Conservation (phyloP, 2,797 vertebrate genomes). For the Thalassophryne amazonica region DNA sequence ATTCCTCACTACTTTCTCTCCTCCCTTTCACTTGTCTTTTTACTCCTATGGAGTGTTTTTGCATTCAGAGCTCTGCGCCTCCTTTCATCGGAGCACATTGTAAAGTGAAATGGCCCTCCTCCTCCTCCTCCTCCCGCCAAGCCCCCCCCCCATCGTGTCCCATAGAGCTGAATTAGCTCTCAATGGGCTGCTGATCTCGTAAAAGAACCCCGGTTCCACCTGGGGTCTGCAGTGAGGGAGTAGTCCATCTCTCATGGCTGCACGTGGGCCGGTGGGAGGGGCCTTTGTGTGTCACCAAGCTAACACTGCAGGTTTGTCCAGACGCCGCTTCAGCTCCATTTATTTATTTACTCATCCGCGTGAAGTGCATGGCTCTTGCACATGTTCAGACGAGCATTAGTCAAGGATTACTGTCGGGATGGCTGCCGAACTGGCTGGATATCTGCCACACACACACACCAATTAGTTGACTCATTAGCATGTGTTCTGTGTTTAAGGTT, state of each 20-base stretch:
- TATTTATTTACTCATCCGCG: conserved; percentile 46
- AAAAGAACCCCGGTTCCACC: conserved; percentile 12
- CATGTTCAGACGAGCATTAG: conserved; percentile 15
- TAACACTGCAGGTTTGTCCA: conserved; percentile 42
- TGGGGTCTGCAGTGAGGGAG: conserved; percentile 22
- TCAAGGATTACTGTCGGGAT: neutral
- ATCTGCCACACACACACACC: neutral
- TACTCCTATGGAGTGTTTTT: conserved; percentile 26
- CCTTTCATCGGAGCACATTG: conserved; percentile 30
- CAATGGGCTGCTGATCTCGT: neutral
- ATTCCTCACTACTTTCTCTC: conserved; percentile 25
- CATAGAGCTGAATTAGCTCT: conserved; percentile 49
- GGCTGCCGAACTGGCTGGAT: neutral
- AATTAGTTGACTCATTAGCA: no score
- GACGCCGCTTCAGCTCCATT: conserved; percentile 21
- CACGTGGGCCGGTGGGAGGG: conserved; percentile 31
- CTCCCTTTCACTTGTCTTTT: conserved; percentile 47
- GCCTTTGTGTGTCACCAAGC: conserved; percentile 53
- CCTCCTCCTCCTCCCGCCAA: neutral
- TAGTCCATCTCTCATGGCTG: conserved; percentile 1
- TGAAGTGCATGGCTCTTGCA: neutral
- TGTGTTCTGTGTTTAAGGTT: no score
- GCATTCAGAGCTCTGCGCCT: conserved; percentile 34
- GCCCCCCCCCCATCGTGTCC: neutral
- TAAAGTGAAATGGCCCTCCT: conserved; percentile 23